Base-by-base conservation (phyloP, 2,888 invertebrate species). In the Ecliptopera silaceata region DNA sequence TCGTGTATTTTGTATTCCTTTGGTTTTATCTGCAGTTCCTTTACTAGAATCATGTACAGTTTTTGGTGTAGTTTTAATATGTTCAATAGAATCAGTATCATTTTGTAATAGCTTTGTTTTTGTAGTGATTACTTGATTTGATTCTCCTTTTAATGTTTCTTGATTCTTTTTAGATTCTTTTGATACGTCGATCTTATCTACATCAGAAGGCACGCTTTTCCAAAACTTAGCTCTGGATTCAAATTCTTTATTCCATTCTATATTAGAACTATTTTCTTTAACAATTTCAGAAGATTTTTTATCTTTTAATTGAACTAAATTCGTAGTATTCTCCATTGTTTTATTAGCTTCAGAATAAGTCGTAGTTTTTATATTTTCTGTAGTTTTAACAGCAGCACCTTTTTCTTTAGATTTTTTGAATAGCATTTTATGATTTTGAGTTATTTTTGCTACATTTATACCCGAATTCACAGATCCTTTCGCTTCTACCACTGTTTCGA, bases 191-290 rank as follows among this genome's bases (percentile, higher is more conserved):
- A 32, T 18, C 22, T 15, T 42, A 32, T 51, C 47, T 15, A 31
- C 4, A 4, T 20, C n/a, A n/a, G 22, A 17, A 42, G 56, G 56
- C 0, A 52, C 39, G n/a, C 18, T 48, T 34, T 57, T 57, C 89
- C 89, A 89, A 64, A 88, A 82, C 50, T 79, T 75, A 0, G 88
- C 80, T 4, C 82, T 75, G 0, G 64, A 63, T 48, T 84, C 81
- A 18, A 84, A 90, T 59, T 84, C 80, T 56, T 77, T 71, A 0
- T 82, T 79, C 89, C 88, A 87, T 0, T 61, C 45, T 0, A 69
- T 56, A 3, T 45, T 49, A 0, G 54, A 58, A 36, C 61, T 31
- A 49, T 43, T 48, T 12, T 45, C 31, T 4, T n/a, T 18, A 1
- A 22, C 22, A 3, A 3, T 10, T 13, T 51, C 51, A 18, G 34